A percentile compares a stretch with the other conserved stretches of the same genome.
phyloP scores from a whole-genome alignment of 2,888 invertebrate genomes.

The Agapetus fuscipes region DNA sequence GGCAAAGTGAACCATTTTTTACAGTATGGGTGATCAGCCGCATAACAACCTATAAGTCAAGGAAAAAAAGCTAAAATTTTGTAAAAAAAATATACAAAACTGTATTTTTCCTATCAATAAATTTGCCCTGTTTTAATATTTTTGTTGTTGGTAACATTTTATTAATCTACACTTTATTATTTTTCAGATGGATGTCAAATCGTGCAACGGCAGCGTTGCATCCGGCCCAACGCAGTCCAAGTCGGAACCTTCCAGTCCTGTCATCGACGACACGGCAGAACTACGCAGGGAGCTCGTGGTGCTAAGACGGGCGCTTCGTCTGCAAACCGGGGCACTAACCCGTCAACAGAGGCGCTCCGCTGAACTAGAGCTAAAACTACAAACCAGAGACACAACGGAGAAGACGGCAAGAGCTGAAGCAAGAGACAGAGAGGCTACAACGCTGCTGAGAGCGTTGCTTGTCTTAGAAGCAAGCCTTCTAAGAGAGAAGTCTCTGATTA shows the following conservation, averaged over 20 bases:
- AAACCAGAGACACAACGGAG: slow-evolving; percentile 46
- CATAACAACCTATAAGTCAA: too few species aligned
- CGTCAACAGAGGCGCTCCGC: slow-evolving; percentile 60
- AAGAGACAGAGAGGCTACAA: slow-evolving; percentile 63
- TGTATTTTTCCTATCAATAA: too few species aligned
- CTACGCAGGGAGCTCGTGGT: slow-evolving; percentile 55
- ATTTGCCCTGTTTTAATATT: too few species aligned
- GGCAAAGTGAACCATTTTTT: too few species aligned
- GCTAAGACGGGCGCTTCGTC: slow-evolving; percentile 55
- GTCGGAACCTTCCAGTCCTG: slow-evolving; percentile 23
- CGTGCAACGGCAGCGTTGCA: slow-evolving; percentile 25
- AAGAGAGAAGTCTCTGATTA: slow-evolving; percentile 63
- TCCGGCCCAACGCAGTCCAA: slow-evolving; percentile 29
- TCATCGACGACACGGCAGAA: slow-evolving; percentile 38
- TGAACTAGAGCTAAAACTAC: slow-evolving; percentile 51
- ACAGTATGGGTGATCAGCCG: too few species aligned
- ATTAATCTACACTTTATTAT: slow-evolving; percentile 25
- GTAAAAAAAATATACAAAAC: too few species aligned
- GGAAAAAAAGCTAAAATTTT: too few species aligned
- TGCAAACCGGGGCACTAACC: slow-evolving; percentile 51
- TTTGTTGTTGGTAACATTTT: too few species aligned
- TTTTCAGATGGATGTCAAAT: slow-evolving; percentile 60
- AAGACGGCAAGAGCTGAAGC: slow-evolving; percentile 48
- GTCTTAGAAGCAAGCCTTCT: slow-evolving; percentile 62
- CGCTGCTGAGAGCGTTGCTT: slow-evolving; percentile 59